These are phyloP conservation scores for Alces alces DNA, from an alignment of 2,113 vertebrate species.

Conservation along the genomic window DNA sequence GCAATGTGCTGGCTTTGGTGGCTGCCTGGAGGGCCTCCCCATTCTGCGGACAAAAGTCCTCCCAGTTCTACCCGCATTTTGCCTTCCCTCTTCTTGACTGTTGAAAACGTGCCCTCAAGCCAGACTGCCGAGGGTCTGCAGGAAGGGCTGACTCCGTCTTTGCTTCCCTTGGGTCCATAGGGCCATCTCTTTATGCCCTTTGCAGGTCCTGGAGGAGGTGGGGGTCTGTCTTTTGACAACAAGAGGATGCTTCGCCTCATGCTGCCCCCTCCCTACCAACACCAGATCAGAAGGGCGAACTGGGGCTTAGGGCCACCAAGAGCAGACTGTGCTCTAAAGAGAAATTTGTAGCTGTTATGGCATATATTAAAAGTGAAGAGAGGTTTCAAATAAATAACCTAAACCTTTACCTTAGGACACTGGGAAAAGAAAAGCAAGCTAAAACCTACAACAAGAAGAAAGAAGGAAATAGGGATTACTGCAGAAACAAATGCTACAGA, in stretches of 20 bases:
- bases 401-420: not conserved
- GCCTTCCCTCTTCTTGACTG: not conserved
- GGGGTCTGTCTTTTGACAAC: not conserved
- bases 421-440: not conserved
- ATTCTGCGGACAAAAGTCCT: not conserved
- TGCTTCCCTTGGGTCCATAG: not conserved
- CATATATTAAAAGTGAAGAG: not conserved
- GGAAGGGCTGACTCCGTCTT: not conserved
- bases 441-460: not conserved
- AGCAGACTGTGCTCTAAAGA: not conserved
- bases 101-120: not conserved
- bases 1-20: not conserved
- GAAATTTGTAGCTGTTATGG: not conserved
- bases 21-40: not conserved
- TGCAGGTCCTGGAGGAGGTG: not conserved
- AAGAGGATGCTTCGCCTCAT: not conserved
- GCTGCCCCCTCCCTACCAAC: not conserved
- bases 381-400: not conserved
- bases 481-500: not conserved
- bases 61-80: not conserved
- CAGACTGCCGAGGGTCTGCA: not conserved
- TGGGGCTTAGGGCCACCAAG: not conserved
- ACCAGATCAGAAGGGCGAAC: not conserved
- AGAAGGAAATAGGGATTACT: not conserved
- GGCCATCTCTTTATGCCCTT: not conserved